Conservation (phyloP, 2,113 vertebrate species). For the Rynchops niger region DNA sequence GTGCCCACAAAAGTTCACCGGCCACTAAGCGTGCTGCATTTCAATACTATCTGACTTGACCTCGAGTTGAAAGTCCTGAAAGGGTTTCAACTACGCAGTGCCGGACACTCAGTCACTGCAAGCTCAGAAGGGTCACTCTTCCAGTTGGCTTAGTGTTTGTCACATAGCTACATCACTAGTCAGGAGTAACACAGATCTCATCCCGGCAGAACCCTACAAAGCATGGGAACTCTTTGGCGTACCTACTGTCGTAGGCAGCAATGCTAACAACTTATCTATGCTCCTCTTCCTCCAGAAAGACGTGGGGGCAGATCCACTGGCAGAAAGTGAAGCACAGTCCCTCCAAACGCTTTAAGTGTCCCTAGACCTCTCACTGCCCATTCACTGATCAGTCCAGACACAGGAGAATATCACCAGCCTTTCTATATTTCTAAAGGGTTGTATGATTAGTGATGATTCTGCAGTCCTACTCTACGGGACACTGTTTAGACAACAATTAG, state of each 20-base stretch:
- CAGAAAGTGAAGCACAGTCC: not conserved
- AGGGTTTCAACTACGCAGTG: too few species aligned
- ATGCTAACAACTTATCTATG: not conserved
- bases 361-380: rapidly evolving
- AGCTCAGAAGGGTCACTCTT: not conserved
- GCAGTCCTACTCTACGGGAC: rapidly evolving
- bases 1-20: not conserved
- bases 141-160: not conserved
- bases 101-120: rapidly evolving
- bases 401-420: not conserved
- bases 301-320: not conserved
- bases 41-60: not conserved
- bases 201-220: not conserved
- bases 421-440: not conserved
- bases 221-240: not conserved
- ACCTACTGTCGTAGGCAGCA: not conserved
- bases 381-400: not conserved
- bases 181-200: not conserved
- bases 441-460: not conserved
- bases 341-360: not conserved
- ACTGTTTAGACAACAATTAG: not conserved
- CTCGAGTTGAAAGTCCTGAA: rapidly evolving
- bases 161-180: not conserved
- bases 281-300: not conserved
- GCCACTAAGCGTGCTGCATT: rapidly evolving